phyloP scores from a whole-genome alignment of 2,113 vertebrate genomes.

The Rhagologus leucostigma region DNA sequence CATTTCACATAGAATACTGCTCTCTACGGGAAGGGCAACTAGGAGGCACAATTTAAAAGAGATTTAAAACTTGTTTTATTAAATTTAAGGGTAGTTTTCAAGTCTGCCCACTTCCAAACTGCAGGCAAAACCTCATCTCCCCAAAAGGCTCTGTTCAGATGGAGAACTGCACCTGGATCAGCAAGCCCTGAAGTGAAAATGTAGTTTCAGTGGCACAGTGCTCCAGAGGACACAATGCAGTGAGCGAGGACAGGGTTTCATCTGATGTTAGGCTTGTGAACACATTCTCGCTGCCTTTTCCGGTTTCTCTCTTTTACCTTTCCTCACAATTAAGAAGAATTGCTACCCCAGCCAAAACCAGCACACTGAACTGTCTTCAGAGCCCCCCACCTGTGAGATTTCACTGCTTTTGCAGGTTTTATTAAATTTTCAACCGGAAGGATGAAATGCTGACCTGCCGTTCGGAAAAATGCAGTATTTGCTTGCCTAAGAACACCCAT shows the following conservation, averaged over 20 bases:
- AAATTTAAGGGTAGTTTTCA: neutral
- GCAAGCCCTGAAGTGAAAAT: neutral
- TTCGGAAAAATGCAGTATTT: neutral
- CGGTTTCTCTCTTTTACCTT: neutral
- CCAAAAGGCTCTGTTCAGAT: neutral
- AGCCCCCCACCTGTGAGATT: neutral
- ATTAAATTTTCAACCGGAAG: neutral
- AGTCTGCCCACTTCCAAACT: neutral
- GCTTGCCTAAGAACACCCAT: neutral
- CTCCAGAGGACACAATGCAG: neutral
- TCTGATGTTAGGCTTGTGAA: neutral
- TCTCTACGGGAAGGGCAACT: neutral
- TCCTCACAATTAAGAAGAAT: neutral
- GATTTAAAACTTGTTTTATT: neutral
- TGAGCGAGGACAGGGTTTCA: neutral
- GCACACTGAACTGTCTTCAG: neutral
- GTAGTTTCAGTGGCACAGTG: neutral
- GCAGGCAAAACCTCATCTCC: neutral
- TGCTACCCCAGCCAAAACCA: neutral
- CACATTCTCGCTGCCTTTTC: neutral
- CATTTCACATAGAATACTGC: neutral
- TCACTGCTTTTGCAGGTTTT: neutral
- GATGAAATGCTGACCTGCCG: neutral
- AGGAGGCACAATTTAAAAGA: neutral
- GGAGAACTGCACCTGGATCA: neutral